phyloP scores from a whole-genome alignment of 2,888 invertebrate genomes.

The Adelognathus sp. region DNA sequence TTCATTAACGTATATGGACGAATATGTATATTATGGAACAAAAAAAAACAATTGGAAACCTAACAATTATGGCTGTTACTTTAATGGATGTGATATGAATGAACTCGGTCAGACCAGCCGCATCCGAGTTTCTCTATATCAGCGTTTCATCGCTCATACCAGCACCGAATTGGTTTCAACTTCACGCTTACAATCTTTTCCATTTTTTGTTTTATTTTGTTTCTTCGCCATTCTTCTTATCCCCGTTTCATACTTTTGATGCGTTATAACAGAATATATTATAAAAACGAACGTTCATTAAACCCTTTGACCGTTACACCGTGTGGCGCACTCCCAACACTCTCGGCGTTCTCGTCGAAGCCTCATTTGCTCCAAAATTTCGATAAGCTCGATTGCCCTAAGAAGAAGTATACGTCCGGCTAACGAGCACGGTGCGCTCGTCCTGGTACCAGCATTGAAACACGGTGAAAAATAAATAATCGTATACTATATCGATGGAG shows the following conservation, averaged over 20 bases:
- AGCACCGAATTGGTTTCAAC: conserved; percentile 49
- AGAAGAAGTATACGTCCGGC: conserved; percentile 27
- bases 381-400: conserved; percentile 18
- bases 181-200: conserved; percentile 23
- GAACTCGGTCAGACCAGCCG: conserved; percentile 63
- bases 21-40: conserved; percentile 43
- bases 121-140: conserved; percentile 55
- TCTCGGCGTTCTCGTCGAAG: background rate
- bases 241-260: conserved; percentile 7
- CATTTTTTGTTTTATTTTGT: conserved; percentile 1
- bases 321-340: conserved; percentile 3
- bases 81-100: conserved; percentile 60
- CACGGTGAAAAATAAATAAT: conserved; percentile 31
- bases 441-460: conserved; percentile 39
- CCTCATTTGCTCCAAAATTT: background rate
- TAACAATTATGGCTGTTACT: conserved; percentile 56
- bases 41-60: conserved; percentile 54
- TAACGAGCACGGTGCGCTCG: conserved; percentile 29
- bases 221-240: conserved; percentile 7
- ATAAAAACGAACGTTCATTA: conserved; percentile 59
- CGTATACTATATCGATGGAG: background rate
- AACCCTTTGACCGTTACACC: conserved; percentile 54
- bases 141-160: conserved; percentile 53
- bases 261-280: conserved; percentile 59
- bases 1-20: conserved; percentile 26